Percentiles rank a stretch among this genome's conserved stretches.
Conservation (phyloP, 2,113 vertebrate genomes). For the Actinemys pallida region DNA sequence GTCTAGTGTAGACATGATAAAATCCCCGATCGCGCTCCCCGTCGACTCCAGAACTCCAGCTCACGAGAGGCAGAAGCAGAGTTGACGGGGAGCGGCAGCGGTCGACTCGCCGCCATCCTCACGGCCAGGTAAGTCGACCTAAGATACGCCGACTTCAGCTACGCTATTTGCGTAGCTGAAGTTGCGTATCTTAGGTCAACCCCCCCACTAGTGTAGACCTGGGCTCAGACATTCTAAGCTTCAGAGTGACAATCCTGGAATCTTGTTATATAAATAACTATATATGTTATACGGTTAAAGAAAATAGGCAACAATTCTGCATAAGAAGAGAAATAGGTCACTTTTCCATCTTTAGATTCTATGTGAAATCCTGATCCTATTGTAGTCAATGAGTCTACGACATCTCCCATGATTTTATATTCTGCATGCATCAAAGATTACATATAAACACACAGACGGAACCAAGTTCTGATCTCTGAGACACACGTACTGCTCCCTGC, state of each 20-base stretch:
- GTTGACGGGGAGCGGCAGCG: too few species aligned
- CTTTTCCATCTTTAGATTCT: background rate
- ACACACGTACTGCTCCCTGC: background rate
- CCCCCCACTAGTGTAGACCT: too few species aligned
- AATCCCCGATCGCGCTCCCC: too few species aligned
- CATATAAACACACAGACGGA: background rate
- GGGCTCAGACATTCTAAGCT: background rate
- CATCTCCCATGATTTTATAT: background rate
- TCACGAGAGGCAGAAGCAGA: too few species aligned
- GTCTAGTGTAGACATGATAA: too few species aligned
- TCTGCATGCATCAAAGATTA: background rate
- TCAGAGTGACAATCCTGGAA: background rate
- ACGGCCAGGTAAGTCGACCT: too few species aligned
- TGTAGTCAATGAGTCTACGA: too few species aligned
- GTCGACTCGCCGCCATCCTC: too few species aligned
- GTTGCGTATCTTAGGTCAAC: too few species aligned
- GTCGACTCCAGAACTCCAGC: too few species aligned
- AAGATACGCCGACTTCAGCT: too few species aligned
- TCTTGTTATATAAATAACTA: background rate
- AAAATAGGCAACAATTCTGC: background rate
- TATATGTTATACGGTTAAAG: background rate
- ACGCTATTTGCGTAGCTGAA: too few species aligned
- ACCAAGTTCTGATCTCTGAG: background rate
- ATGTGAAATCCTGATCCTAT: background rate
- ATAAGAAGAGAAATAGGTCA: background rate